Conservation (phyloP, 2,888 invertebrate species). For the Drosophila antonietae region DNA sequence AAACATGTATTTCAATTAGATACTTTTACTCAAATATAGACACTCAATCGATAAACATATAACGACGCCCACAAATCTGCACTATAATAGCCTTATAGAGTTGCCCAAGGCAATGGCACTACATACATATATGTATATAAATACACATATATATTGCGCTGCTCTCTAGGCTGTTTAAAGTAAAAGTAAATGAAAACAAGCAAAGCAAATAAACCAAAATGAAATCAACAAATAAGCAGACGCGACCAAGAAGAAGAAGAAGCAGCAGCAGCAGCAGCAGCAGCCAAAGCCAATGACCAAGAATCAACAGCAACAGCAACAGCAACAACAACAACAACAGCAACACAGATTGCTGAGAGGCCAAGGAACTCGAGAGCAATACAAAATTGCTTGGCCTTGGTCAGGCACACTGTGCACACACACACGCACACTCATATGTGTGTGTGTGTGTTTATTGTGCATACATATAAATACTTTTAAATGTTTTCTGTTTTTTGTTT, state of each 20-base stretch:
- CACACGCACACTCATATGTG: constrained; percentile 4
- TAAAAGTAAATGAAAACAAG: constrained; percentile 70
- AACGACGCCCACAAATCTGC: constrained; percentile 20
- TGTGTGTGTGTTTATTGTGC: constrained; percentile 31
- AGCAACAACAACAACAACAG: constrained; percentile 28
- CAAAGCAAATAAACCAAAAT: constrained; percentile 72
- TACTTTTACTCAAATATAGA: background rate
- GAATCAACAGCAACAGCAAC: constrained; percentile 63
- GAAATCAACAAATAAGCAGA: constrained; percentile 77
- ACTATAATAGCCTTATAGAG: background rate
- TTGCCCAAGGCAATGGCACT: background rate
- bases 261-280: constrained; percentile 2
- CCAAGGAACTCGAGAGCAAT: constrained; percentile 76
- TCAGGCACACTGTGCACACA: constrained; percentile 62
- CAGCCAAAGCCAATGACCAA: constrained; percentile 73
- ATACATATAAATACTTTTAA: constrained; percentile 70
- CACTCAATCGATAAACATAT: constrained; percentile 33
- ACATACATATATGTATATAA: constrained; percentile 19
- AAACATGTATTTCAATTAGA: background rate
- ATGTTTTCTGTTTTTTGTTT: constrained; percentile 48
- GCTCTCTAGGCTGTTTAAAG: constrained; percentile 59
- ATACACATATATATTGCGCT: constrained; percentile 32
- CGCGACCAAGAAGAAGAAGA: constrained; percentile 42
- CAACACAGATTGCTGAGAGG: constrained; percentile 70
- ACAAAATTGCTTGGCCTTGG: constrained; percentile 78